Evolutionary conservation across 2,888 invertebrate species (phyloP), one percentile per base, ranked within the genome.

Genomic region (Poecilus cupreus): DNA sequence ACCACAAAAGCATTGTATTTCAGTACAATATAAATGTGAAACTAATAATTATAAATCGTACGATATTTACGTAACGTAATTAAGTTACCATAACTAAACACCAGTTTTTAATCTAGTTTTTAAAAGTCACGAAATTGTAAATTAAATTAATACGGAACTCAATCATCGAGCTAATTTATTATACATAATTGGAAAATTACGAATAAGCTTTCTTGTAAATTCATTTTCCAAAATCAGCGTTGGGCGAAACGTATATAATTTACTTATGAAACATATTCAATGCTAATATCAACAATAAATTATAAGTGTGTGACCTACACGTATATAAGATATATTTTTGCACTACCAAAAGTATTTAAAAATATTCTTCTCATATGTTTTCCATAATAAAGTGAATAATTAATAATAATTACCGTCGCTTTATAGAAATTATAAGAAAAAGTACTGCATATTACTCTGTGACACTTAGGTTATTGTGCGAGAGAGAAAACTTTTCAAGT

Each of bases 41-140:
- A 26, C 60, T 26, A 32, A 60, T 60, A 60, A 60, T 60, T 60
- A 60, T 60, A 60, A 60, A 60, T 54, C 54, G 22, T 54, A 20
- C 10, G 54, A 22, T 20, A 20, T 60, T 60, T 60, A 26, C 60
- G 60, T 60, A 60, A 60, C 60, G 5, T 32, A 60, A 60, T 60
- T 60, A 60, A 60, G 13, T 60, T 26, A 32, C 60, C 60, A 60
- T 60, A 60, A 26, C 57, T 24, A 26, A 57, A 32, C 32, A 32
- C 43, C 43, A 43, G 60, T 24, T 26, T 60, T 60, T 24, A 60
- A 26, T 60, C 60, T 60, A 26, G n/a, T 32, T 60, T 13, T 60
- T 60, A 60, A 60, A 60, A 60, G 60, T 26, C 60, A 60, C 26
- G 60, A 26, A 60, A 60, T 60, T 24, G 24, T 60, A 60, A 60